Evolutionary conservation across 1,140 invertebrate genomes (phyloP).

Genomic region (Kradibia gibbosae): DNA sequence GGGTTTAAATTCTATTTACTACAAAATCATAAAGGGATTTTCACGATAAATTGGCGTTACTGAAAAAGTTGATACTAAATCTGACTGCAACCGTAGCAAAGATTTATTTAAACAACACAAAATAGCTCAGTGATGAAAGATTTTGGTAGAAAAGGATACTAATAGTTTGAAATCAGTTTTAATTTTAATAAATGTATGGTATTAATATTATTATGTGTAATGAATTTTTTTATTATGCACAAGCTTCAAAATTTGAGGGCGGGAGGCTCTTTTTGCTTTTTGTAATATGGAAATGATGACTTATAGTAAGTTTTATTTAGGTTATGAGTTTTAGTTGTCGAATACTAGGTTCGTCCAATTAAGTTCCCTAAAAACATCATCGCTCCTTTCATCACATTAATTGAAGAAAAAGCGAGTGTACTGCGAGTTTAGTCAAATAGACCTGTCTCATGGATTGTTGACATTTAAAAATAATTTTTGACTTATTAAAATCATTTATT

Average conservation of each 20-base stretch:
- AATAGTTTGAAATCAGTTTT: background rate
- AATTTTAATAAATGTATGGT: slow-evolving; percentile 9
- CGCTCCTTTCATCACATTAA: background rate
- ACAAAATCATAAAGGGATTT: too few relatives aligned
- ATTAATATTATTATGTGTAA: slow-evolving; percentile 1
- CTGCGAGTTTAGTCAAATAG: background rate
- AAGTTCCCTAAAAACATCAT: background rate
- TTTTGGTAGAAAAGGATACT: background rate
- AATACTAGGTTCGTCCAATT: background rate
- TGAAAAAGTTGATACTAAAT: too few relatives aligned
- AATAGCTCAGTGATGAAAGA: background rate
- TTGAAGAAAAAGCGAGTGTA: background rate
- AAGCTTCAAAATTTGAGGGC: background rate
- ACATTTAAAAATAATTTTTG: slow-evolving; percentile 12
- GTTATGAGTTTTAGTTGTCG: slow-evolving; percentile 10
- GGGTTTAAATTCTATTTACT: too few relatives aligned
- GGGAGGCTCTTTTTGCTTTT: background rate
- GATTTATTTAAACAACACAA: too few relatives aligned
- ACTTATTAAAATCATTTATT: background rate
- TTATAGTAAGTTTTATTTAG: slow-evolving; percentile 27
- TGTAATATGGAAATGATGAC: background rate
- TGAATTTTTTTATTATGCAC: background rate
- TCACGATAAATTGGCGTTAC: too few relatives aligned
- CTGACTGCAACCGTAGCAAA: too few relatives aligned
- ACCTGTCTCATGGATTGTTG: slow-evolving; percentile 25